These are phyloP conservation scores for Machaerirhynchus nigripectus DNA, from an alignment of 2,113 vertebrate species.

Conservation along the genomic window DNA sequence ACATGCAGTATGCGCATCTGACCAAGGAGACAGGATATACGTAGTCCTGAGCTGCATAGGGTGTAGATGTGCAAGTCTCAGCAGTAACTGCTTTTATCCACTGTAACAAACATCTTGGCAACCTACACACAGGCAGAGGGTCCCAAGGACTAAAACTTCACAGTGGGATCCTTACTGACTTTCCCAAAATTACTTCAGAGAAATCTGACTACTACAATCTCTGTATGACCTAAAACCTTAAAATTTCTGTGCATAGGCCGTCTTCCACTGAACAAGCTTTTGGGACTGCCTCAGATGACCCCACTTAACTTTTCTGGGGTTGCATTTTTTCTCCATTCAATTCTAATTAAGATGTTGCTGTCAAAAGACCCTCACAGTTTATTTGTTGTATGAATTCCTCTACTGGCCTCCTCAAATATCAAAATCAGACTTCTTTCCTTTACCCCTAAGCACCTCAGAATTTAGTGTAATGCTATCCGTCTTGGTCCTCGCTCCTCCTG, in stretches of 20 bases:
- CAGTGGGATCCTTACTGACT: neutral
- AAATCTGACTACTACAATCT: neutral
- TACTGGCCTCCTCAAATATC: neutral
- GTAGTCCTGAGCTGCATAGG: neutral
- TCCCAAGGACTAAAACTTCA: neutral
- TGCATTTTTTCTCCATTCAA: neutral
- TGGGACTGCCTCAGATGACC: neutral
- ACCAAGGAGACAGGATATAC: neutral
- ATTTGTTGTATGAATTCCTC: neutral
- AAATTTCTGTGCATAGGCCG: neutral
- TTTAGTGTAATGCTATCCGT: neutral
- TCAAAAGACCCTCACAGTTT: neutral
- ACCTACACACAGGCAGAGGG: neutral
- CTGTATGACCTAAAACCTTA: neutral
- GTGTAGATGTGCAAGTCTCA: neutral
- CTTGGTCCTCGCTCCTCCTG: accelerated
- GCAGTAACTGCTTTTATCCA: neutral
- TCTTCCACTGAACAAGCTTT: neutral
- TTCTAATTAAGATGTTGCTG: neutral
- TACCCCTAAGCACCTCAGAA: neutral
- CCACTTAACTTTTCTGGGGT: neutral
- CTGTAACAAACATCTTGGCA: neutral
- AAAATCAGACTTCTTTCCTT: neutral
- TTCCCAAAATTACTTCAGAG: neutral
- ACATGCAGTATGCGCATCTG: neutral